Evolutionary conservation across 2,113 vertebrate species (phyloP), one percentile per base, ranked within the genome.

Genomic region (Dipodomys spectabilis): DNA sequence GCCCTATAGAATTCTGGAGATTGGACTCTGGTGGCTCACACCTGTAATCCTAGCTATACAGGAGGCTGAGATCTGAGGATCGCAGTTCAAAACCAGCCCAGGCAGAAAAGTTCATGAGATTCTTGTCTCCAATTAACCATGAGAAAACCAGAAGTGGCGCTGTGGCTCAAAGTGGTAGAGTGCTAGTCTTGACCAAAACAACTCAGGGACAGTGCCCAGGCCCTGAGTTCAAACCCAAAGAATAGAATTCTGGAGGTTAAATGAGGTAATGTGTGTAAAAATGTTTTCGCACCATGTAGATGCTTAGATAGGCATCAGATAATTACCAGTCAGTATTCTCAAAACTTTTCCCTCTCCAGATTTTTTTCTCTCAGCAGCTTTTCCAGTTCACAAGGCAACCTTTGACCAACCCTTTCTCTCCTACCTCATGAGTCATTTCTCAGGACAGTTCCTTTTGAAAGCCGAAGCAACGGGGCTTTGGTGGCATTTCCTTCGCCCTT

Each of bases 241-340:
- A 57, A 57, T 15, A 57, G 8, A 64, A 64, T 64, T 64, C 20
- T 27, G 53, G 4, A 28, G 44, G 35, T 82, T 64, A 11, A 20
- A 44, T 15, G 7, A 0, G 1, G 3, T 1, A 5, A 8, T n/a
- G 0, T 2, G 3, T n/a, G 10, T 81, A 2, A 69, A 53, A 44
- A 64, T 32, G 67, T 49, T 20, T 39, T 28, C 27, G 90, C 39
- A 1, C n/a, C 6, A 12, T 13, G 39, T 79, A 30, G 35, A 11
- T 22, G 11, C 44, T 8, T 19, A 0, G 8, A 27, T 75, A 39
- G 13, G 10, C 8, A 0, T 11, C 44, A 45, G 30, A 8, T 27
- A 6, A 22, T 22, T 15, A 1, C 28, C 5, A 19, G 6, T 23
- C 2, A 6, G 45, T 35, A 6, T 27, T 73, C 10, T 35, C 77